A percentile compares a stretch with the other conserved stretches of the same genome.
phyloP scores from a whole-genome alignment of 2,113 vertebrate genomes.

The Pseudonaja textilis region DNA sequence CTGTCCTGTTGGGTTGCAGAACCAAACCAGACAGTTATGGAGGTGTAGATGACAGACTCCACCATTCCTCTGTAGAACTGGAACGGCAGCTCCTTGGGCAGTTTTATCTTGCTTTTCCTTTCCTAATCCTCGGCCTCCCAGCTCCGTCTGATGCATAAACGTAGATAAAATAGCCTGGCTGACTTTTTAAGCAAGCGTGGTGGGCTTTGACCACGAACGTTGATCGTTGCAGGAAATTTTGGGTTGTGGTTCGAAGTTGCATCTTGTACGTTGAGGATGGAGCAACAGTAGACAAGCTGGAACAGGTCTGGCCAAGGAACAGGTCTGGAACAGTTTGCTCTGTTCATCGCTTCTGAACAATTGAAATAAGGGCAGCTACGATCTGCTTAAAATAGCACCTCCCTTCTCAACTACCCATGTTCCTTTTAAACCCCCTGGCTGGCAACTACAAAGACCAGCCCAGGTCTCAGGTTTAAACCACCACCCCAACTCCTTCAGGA shows the following conservation, averaged over 20 bases:
- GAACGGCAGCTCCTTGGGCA: too few species aligned
- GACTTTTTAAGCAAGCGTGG: neutral
- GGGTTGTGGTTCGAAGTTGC: neutral
- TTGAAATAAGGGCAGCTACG: neutral
- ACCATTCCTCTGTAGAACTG: too few species aligned
- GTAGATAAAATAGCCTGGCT: neutral
- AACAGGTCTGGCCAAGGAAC: neutral
- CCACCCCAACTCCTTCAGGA: too few species aligned
- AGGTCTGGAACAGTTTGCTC: accelerated
- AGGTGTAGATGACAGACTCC: too few species aligned
- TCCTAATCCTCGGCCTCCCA: neutral
- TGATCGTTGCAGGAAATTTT: neutral
- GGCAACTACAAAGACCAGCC: too few species aligned
- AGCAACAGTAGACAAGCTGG: neutral
- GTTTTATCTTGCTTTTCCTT: neutral
- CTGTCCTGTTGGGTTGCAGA: too few species aligned
- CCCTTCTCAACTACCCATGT: neutral
- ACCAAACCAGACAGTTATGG: too few species aligned
- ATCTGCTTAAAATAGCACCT: neutral
- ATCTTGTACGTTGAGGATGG: neutral
- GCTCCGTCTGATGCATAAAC: neutral
- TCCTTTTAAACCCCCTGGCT: too few species aligned
- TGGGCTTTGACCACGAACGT: neutral
- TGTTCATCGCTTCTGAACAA: neutral
- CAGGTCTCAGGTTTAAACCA: too few species aligned